These are phyloP conservation scores for Myodes glareolus DNA, from an alignment of 2,113 vertebrate species.

Conservation along the genomic window DNA sequence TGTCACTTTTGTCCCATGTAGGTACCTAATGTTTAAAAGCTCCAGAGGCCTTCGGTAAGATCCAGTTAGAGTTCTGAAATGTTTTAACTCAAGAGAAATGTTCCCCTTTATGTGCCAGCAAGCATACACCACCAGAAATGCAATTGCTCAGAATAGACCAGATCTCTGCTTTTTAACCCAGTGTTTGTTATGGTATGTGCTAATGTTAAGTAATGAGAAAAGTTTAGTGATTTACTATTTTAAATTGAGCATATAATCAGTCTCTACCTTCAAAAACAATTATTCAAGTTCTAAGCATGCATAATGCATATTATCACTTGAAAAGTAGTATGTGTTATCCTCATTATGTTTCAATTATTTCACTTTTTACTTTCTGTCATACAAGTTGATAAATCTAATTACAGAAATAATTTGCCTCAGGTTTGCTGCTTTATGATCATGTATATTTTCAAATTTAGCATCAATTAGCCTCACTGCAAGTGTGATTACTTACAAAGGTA, in stretches of 20 bases:
- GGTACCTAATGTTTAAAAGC: neutral
- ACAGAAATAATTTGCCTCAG: neutral
- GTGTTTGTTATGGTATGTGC: neutral
- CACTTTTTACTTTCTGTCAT: neutral
- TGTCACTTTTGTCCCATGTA: neutral
- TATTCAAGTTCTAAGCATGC: neutral
- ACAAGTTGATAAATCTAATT: neutral
- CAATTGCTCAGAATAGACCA: neutral
- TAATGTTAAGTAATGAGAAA: neutral
- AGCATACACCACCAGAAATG: neutral
- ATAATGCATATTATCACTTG: neutral
- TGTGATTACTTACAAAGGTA: neutral
- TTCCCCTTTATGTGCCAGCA: neutral
- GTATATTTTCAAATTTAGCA: neutral
- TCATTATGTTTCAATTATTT: neutral
- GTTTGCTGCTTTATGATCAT: neutral
- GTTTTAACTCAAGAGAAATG: neutral
- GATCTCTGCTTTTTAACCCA: neutral
- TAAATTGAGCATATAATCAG: neutral
- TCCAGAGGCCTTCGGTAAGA: neutral
- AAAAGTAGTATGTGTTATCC: neutral
- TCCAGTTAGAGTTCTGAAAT: neutral
- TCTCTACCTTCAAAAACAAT: neutral
- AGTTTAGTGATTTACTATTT: neutral
- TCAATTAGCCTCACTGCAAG: neutral